Base-by-base conservation (phyloP, 2,888 invertebrate genomes). In the Agonopterix alstromeriana region DNA sequence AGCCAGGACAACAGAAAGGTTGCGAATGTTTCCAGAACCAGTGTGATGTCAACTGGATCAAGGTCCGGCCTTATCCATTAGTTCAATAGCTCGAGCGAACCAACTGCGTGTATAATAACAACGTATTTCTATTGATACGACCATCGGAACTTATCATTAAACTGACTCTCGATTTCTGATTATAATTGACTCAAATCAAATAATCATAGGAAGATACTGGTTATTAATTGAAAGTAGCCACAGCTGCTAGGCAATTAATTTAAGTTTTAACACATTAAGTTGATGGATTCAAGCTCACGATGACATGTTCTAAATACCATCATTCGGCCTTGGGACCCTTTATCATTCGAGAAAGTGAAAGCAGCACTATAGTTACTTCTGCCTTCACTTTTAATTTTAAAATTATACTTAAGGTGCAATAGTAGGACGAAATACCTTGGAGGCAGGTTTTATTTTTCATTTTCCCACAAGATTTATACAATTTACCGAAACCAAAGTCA, bases 321-420 rank as follows among this genome's bases (percentile, higher is more conserved):
- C 52, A 52, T 48, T 58, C 67, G 73, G 73, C 79, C 82, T 81
- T 79, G 77, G 65, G 57, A 71, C 79, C 80, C 79, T 82, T 81
- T 77, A 73, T 77, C 70, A 70, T 59, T 61, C 53, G 63, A 60
- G 70, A 80, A 77, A 84, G 85, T 82, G 82, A 85, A 84, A 85
- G 83, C 53, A 61, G 52, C 53, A 27, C 9, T 36, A 41, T 49
- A 45, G 12, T 42, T 42, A 11, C 55, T 58, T 53, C 53, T 56
- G 60, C 65, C 61, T 72, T 73, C 73, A 67, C 70, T 75, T 77
- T 71, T 73, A 62, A 64, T 55, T 49, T 63, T 65, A 56, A 58
- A 56, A 58, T 58, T 61, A 58, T 60, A 57, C 54, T n/a, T n/a
- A n/a, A n/a, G n/a, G n/a, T n/a, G n/a, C n/a, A n/a, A n/a, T n/a